These are phyloP conservation scores for Toxotes lorentzi DNA, from an alignment of 2,797 vertebrate genomes.

Conservation along the genomic window DNA sequence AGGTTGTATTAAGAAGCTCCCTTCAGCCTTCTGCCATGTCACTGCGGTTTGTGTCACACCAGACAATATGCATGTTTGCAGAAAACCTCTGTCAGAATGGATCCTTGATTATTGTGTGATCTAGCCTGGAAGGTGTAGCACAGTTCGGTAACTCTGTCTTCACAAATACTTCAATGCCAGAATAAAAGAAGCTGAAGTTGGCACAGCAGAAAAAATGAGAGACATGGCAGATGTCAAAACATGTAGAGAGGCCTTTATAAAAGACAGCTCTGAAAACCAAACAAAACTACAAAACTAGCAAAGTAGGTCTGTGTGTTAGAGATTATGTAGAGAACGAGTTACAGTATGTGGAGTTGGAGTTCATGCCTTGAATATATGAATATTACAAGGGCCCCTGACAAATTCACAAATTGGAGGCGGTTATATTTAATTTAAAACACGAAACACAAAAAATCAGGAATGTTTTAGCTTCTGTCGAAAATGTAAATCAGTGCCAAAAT, in stretches of 20 bases:
- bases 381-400: background rate
- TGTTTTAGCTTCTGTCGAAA: conserved; percentile 34
- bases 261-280: conserved; percentile 21
- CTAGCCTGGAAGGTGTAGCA: conserved; percentile 47
- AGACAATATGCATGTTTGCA: conserved; percentile 53
- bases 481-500: conserved; percentile 36
- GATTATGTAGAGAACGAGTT: conserved; percentile 24
- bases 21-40: conserved; percentile 31
- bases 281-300: conserved; percentile 16
- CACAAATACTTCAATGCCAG: conserved; percentile 29
- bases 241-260: conserved; percentile 20
- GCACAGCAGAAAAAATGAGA: conserved; percentile 30
- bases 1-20: conserved; percentile 22
- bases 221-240: conserved; percentile 39
- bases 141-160: conserved; percentile 34
- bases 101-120: conserved; percentile 58
- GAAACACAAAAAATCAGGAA: background rate
- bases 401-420: conserved; percentile 3
- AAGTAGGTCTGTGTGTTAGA: conserved; percentile 20
- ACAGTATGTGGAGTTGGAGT: background rate
- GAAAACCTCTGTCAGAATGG: conserved; percentile 66
- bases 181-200: conserved; percentile 38
- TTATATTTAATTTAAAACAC: conserved; percentile 14
- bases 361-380: conserved; percentile 9
- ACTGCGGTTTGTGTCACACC: conserved; percentile 45